Evolutionary conservation across 2,797 vertebrate species (phyloP).

Genomic region (Gymnoscopelus braueri): DNA sequence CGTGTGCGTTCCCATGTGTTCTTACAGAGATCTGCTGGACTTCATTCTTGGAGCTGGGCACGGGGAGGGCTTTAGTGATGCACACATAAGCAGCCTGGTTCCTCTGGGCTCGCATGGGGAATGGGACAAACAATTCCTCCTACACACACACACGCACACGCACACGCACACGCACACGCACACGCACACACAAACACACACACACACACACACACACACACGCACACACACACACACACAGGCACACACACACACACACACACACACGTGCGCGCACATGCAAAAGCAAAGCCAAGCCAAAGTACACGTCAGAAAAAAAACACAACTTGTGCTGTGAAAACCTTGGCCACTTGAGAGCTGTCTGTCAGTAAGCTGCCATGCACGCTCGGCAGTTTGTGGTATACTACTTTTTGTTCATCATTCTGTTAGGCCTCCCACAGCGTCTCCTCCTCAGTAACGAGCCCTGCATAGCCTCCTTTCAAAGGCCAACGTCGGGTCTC

Average conservation of each 20-base stretch:
- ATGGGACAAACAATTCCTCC: constrained; percentile 80
- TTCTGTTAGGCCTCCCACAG: constrained; percentile 44
- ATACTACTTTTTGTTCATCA: constrained; percentile 40
- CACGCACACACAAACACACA: background rate
- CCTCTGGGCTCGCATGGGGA: constrained; percentile 69
- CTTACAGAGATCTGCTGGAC: constrained; percentile 82
- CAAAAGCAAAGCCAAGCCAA: constrained; percentile 8
- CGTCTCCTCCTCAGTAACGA: constrained; percentile 44
- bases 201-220: constrained; percentile 1
- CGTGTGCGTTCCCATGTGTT: background rate
- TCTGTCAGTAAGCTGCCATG: background rate
- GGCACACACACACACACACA: constrained; percentile 2
- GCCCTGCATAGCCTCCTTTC: constrained; percentile 52
- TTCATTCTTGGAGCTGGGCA: constrained; percentile 79
- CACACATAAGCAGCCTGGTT: constrained; percentile 72
- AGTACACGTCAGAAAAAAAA: constrained; percentile 24
- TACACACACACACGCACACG: constrained; percentile 35
- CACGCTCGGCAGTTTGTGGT: constrained; percentile 5
- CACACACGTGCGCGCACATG: constrained; percentile 6
- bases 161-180: constrained; percentile 8
- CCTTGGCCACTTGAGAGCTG: constrained; percentile 24
- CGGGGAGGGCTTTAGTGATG: constrained; percentile 73
- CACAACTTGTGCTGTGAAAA: constrained; percentile 21
- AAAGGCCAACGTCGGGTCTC: constrained; percentile 54
- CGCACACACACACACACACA: constrained; percentile 15